These are phyloP conservation scores for Spilarctia lutea DNA, from an alignment of 2,888 invertebrate genomes.

Conservation along the genomic window DNA sequence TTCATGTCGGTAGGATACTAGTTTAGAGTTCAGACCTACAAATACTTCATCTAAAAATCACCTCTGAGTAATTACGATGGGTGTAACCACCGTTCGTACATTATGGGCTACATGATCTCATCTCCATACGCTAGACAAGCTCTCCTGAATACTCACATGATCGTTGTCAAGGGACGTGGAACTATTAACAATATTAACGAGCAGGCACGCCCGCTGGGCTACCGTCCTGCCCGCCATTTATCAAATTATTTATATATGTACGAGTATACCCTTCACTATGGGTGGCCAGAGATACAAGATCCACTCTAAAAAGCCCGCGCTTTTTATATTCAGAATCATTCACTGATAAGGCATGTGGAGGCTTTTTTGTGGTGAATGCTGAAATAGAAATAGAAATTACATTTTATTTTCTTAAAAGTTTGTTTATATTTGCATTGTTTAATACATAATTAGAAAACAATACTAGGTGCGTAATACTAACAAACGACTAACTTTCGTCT, in stretches of 20 bases:
- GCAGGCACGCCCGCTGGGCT: slow-evolving; percentile 71
- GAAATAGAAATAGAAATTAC: slow-evolving; percentile 11
- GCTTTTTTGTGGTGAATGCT: slow-evolving; percentile 26
- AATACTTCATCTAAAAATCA: neutral
- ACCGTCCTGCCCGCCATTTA: slow-evolving; percentile 71
- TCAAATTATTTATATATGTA: slow-evolving; percentile 78
- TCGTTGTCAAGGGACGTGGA: slow-evolving; percentile 51
- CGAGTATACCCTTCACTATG: slow-evolving; percentile 26
- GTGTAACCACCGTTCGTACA: neutral
- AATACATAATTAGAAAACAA: slow-evolving; percentile 3
- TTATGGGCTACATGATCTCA: slow-evolving; percentile 10
- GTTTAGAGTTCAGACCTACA: neutral
- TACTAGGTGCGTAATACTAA: no score
- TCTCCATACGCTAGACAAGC: slow-evolving; percentile 21
- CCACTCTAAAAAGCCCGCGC: slow-evolving; percentile 49
- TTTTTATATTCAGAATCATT: slow-evolving; percentile 32
- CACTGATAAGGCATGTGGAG: slow-evolving; percentile 37
- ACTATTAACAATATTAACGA: slow-evolving; percentile 72
- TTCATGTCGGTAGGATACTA: neutral
- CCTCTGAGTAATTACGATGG: neutral
- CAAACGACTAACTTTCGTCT: slow-evolving; percentile 29
- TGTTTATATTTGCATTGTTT: neutral
- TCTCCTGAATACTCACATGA: slow-evolving; percentile 38
- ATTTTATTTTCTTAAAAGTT: slow-evolving; percentile 2
- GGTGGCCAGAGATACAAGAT: slow-evolving; percentile 53